These are phyloP conservation scores for Chaetoderma sp. DNA, from an alignment of 2,888 invertebrate genomes.

Conservation along the genomic window DNA sequence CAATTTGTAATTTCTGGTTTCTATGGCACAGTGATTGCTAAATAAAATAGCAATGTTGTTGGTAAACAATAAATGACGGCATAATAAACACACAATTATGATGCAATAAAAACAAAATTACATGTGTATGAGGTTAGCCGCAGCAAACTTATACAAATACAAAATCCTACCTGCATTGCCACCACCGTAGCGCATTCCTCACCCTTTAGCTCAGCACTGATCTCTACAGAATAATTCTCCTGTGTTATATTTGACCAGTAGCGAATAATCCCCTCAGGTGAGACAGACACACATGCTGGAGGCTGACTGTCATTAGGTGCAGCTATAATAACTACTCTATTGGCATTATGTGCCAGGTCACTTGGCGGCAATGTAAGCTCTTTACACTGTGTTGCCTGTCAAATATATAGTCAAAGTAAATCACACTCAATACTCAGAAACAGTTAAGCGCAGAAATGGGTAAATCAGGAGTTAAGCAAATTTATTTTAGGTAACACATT, in stretches of 20 bases:
- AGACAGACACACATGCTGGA: constrained; percentile 80
- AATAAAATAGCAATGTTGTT: too few species aligned
- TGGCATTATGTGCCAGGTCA: constrained; percentile 82
- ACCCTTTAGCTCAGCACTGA: constrained; percentile 83
- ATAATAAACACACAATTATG: too few species aligned
- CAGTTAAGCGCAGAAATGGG: too few species aligned
- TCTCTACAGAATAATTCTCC: constrained; percentile 86
- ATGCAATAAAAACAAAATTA: too few species aligned
- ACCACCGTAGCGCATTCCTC: constrained; percentile 69
- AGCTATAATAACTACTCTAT: constrained; percentile 79
- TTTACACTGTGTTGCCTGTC: constrained; percentile 76
- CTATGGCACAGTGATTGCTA: too few species aligned
- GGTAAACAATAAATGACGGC: too few species aligned
- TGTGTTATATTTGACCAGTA: constrained; percentile 93
- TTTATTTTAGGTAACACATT: too few species aligned
- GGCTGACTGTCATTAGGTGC: constrained; percentile 72
- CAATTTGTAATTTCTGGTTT: too few species aligned
- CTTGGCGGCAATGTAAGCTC: constrained; percentile 91
- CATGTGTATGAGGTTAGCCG: constrained; percentile 36
- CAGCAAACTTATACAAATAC: constrained; percentile 49
- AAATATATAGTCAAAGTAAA: constrained; percentile 5
- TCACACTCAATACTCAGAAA: neutral
- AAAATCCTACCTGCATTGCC: constrained; percentile 53
- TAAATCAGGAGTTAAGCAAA: too few species aligned
- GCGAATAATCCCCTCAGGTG: constrained; percentile 92